A percentile compares a stretch with the other conserved stretches of the same genome.
Conservation (phyloP, 1,140 invertebrate species). For the Drepana arcuata region DNA sequence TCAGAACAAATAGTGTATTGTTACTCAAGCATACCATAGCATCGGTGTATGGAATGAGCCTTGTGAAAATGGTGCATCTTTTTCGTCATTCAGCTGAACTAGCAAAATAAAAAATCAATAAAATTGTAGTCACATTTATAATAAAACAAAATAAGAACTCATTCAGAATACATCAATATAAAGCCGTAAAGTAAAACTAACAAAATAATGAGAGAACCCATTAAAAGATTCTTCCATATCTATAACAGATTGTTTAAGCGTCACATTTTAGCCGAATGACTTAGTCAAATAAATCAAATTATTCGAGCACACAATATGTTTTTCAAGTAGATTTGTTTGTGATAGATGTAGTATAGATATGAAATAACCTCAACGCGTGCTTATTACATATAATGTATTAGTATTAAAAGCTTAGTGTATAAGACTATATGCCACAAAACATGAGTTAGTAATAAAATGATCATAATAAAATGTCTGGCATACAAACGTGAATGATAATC, state of each 20-base stretch:
- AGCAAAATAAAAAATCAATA: slow-evolving; percentile 17
- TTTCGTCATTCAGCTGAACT: slow-evolving; percentile 15
- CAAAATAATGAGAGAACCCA: too few species aligned
- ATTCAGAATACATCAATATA: slow-evolving; percentile 14
- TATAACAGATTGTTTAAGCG: neutral
- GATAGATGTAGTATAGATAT: too few species aligned
- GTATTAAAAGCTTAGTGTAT: too few species aligned
- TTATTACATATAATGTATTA: too few species aligned
- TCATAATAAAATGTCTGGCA: too few species aligned
- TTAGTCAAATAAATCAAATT: neutral
- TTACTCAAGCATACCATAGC: too few species aligned
- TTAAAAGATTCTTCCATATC: neutral
- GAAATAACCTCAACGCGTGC: too few species aligned
- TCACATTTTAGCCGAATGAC: neutral
- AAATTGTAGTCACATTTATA: slow-evolving; percentile 13
- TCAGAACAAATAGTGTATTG: too few species aligned
- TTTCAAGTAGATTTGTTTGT: slow-evolving; percentile 1
- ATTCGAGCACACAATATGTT: neutral
- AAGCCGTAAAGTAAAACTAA: slow-evolving; percentile 12
- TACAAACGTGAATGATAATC: too few species aligned
- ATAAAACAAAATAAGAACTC: slow-evolving; percentile 16
- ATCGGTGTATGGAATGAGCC: too few species aligned
- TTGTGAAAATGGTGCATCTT: slow-evolving; percentile 23
- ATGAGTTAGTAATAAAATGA: too few species aligned
- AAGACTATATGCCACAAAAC: too few species aligned